Base-by-base conservation (phyloP, 2,888 invertebrate genomes). In the Nysson spinosus region DNA sequence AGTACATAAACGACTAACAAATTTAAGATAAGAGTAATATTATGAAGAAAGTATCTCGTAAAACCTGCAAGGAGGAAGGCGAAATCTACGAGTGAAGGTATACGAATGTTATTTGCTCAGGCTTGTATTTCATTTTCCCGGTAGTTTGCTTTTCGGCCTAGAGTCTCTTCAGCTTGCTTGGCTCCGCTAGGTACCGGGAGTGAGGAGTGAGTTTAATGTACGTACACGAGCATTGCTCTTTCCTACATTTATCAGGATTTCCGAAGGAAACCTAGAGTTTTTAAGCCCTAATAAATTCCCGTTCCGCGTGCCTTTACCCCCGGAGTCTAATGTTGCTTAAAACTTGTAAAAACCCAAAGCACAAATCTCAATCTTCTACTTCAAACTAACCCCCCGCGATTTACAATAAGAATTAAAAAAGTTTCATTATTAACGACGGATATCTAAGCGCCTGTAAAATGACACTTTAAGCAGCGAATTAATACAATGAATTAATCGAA, bases 181-280 rank as follows among this genome's bases (percentile, higher is more conserved):
- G 58, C 61, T 69, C 70, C 46, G 42, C 63, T 44, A 51, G 28
- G 49, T 35, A 7, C 19, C 43, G 19, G 22, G 39, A n/a, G n/a
- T n/a, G 28, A 43, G 28, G 52, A 60, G 44, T 50, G 62, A 70
- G 61, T 70, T 60, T 68, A 61, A 61, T 51, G 67, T 50, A 57
- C 57, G 49, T 55, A 64, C 34, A 54, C 69, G 64, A 68, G 63
- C 74, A 72, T 74, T 60, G 73, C 78, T 86, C 83, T 82, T 80
- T 82, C 81, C 85, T 82, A 87, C 90, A 90, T 91, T 89, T 90
- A 90, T 91, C 91, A 91, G 91, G 91, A 91, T 91, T 91, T 90
- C 83, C 90, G 89, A 88, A 90, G 90, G 89, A 75, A 90, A 89
- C n/a, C 89, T 88, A 89, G 89, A 90, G 90, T 86, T 82, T 85